Base-by-base conservation (phyloP, 2,888 invertebrate genomes). In the Synanthedon vespiformis region DNA sequence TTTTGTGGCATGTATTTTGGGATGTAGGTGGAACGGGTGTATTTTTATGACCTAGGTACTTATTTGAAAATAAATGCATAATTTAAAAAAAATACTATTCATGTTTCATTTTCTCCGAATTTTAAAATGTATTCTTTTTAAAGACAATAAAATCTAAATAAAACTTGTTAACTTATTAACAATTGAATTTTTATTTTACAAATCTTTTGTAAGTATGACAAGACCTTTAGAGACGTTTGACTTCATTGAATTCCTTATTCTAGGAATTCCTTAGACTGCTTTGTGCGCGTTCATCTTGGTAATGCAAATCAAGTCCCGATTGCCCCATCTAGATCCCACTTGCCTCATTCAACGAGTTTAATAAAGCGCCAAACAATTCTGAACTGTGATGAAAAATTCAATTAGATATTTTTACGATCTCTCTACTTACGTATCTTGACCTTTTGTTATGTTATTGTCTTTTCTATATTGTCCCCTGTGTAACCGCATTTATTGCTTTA, bases 281-380 rank as follows among this genome's bases (percentile, higher is more conserved):
- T 74, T 77, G 70, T 72, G 67, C 61, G 53, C 67, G 61, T 57
- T 68, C 62, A 62, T 62, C 64, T 59, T 57, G 56, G 64, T 70
- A 72, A 80, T 78, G 78, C 78, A 80, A 77, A 79, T 78, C 73
- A 72, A 67, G 65, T 55, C 65, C 60, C 72, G 73, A 77, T 77
- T 75, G 79, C 75, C 73, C 64, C 69, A 68, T 64, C 58, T 67
- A 60, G 70, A 62, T 64, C 63, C 18, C 18, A n/a, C 5, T 44
- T 44, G 44, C 44, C 44, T 6, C 61, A 73, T 77, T 77, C 73
- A 72, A 67, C 64, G 66, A 70, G 68, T 76, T 77, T 76, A 78
- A 75, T 79, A 78, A 76, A 77, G 71, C 65, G 63, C 63, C 59
- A 56, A 63, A 64, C 63, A 66, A 68, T 68, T 64, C 63, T 70